These are phyloP conservation scores for Rhombomys opimus DNA, from an alignment of 2,113 vertebrate genomes.

Conservation along the genomic window DNA sequence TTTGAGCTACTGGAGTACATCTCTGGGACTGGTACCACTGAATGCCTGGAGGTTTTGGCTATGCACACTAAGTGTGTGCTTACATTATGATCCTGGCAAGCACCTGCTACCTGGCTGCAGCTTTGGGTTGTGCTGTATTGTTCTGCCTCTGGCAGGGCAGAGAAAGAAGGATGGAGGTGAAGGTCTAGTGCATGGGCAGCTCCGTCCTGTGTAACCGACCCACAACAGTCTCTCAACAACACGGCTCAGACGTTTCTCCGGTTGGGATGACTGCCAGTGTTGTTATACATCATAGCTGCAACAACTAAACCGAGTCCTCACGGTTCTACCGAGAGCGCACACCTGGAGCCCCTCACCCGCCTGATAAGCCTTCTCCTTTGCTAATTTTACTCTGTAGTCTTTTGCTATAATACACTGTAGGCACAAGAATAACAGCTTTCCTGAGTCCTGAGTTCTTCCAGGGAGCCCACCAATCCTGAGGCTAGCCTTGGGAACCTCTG, in stretches of 20 bases:
- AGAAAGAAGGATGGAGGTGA: not conserved
- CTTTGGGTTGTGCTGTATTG: not conserved
- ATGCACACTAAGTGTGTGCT: not conserved
- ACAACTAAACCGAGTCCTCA: constrained; percentile 22
- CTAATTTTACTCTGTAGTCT: constrained; percentile 31
- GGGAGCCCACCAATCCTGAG: not conserved
- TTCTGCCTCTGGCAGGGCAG: not conserved
- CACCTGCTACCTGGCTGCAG: constrained; percentile 10
- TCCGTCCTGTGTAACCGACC: not conserved
- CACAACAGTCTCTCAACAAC: not conserved
- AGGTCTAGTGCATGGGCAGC: not conserved
- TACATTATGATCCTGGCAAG: constrained; percentile 29
- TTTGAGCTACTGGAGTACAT: not conserved
- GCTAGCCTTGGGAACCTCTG: not conserved
- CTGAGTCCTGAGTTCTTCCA: constrained; percentile 27
- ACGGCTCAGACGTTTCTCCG: not conserved
- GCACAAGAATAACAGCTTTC: constrained; percentile 5
- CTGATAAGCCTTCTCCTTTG: not conserved
- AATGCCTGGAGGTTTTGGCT: not conserved
- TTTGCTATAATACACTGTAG: constrained; percentile 43
- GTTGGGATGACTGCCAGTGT: not conserved
- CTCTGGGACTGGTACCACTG: not conserved
- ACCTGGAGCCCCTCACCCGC: not conserved
- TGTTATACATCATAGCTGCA: not conserved
- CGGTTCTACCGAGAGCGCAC: not conserved